These are phyloP conservation scores for Sciaenops ocellatus DNA, from an alignment of 2,797 vertebrate species.

Conservation along the genomic window DNA sequence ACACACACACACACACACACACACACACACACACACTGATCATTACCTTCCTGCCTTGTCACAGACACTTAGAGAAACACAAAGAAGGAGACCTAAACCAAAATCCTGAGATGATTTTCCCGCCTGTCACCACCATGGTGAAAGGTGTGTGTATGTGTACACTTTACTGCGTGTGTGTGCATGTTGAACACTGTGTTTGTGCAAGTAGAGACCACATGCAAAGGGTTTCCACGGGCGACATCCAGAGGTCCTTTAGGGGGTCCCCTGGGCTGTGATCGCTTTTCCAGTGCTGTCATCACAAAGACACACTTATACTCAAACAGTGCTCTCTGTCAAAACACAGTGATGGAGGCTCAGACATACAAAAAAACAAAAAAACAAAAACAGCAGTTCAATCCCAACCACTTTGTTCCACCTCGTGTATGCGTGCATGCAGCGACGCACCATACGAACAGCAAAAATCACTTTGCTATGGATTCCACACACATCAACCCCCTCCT, in stretches of 20 bases:
- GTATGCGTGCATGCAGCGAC: neutral
- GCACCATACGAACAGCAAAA: constrained; percentile 28
- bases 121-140: constrained; percentile 61
- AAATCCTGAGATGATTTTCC: constrained; percentile 76
- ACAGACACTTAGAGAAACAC: constrained; percentile 84
- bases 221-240: constrained; percentile 78
- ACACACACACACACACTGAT: constrained; percentile 47
- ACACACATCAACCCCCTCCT: constrained; percentile 25
- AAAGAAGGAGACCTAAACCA: constrained; percentile 76
- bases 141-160: constrained; percentile 48
- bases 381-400: constrained; percentile 21
- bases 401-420: constrained; percentile 27
- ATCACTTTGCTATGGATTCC: constrained; percentile 49
- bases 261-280: constrained; percentile 69
- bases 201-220: constrained; percentile 70
- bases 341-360: neutral
- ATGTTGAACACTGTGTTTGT: constrained; percentile 33
- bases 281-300: constrained; percentile 78
- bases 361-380: constrained; percentile 32
- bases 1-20: constrained; percentile 37
- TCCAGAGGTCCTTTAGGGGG: constrained; percentile 60
- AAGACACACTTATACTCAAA: constrained; percentile 65
- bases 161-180: constrained; percentile 11
- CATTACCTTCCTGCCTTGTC: constrained; percentile 71
- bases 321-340: constrained; percentile 33